These are phyloP conservation scores for Cheilosia scutellata DNA, from an alignment of 2,888 invertebrate genomes.

Conservation along the genomic window DNA sequence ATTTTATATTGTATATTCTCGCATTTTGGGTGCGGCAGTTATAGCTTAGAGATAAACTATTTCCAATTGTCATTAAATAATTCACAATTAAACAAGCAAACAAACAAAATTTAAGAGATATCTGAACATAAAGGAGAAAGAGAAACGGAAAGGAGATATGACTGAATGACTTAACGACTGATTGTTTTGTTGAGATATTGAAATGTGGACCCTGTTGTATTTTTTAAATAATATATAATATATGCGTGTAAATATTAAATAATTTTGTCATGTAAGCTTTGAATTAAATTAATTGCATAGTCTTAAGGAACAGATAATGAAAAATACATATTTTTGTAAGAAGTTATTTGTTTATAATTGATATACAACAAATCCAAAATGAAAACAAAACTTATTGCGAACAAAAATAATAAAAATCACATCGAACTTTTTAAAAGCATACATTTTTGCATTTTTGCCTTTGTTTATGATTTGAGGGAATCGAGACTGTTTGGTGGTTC, in stretches of 20 bases:
- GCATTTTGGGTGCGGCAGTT: slow-evolving; percentile 9
- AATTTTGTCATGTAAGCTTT: slow-evolving; percentile 48
- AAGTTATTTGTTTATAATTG: slow-evolving; percentile 48
- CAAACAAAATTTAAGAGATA: slow-evolving; percentile 32
- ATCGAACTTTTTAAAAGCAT: slow-evolving; percentile 41
- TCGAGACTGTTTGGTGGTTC: no score
- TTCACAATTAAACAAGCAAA: slow-evolving; percentile 26
- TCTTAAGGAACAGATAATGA: slow-evolving; percentile 38
- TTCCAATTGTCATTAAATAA: slow-evolving; percentile 19
- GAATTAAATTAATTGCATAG: slow-evolving; percentile 51
- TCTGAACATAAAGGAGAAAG: slow-evolving; percentile 4
- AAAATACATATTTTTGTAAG: slow-evolving; percentile 40
- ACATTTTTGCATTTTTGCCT: slow-evolving; percentile 1
- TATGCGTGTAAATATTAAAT: slow-evolving; percentile 62
- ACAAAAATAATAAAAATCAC: slow-evolving; percentile 62
- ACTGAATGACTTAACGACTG: slow-evolving; percentile 73
- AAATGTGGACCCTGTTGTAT: slow-evolving; percentile 63
- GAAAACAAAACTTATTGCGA: slow-evolving; percentile 37
- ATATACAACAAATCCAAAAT: slow-evolving; percentile 37
- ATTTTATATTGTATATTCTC: slow-evolving; percentile 35
- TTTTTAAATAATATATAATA: slow-evolving; percentile 34
- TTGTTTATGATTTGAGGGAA: no score
- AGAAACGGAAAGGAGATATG: slow-evolving; percentile 50
- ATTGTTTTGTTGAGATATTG: slow-evolving; percentile 72
- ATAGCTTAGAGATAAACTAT: slow-evolving; percentile 24